Percentiles rank a stretch among this genome's conserved stretches.
These are phyloP conservation scores for Trissonchulus sp. DNA, from an alignment of 2,888 invertebrate species.

Conservation along the genomic window DNA sequence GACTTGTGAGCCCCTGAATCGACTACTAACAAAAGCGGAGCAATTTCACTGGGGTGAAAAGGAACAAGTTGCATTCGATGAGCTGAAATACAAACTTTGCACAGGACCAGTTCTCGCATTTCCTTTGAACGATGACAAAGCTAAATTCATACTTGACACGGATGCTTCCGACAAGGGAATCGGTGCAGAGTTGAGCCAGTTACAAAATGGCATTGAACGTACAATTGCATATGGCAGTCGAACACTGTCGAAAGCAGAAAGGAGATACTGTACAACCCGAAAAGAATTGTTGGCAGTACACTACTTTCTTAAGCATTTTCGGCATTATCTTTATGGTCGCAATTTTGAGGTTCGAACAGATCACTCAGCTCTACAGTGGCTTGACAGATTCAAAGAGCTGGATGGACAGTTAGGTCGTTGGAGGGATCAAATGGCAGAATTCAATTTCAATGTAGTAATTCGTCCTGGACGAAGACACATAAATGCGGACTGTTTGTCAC, in stretches of 20 bases:
- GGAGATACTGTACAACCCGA: background rate
- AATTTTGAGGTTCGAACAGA: background rate
- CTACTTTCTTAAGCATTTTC: background rate
- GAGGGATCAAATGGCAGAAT: background rate
- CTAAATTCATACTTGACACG: background rate
- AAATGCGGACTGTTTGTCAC: background rate
- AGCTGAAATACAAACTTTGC: background rate
- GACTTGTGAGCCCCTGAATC: background rate
- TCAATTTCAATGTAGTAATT: background rate
- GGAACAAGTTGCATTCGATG: background rate
- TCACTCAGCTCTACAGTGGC: background rate
- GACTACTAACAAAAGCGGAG: background rate
- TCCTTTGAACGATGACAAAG: background rate
- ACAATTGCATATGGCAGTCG: background rate
- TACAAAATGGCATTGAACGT: background rate
- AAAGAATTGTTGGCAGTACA: background rate
- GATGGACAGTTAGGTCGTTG: background rate
- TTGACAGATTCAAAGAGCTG: background rate
- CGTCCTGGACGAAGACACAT: background rate
- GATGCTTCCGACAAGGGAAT: background rate
- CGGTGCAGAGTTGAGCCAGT: background rate
- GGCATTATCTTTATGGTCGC: background rate
- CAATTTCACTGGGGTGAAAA: background rate
- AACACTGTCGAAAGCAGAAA: background rate
- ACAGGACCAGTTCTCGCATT: background rate